Evolutionary conservation across 2,113 vertebrate species (phyloP), one percentile per base, ranked within the genome.

Genomic region (Ageneiosus marmoratus): DNA sequence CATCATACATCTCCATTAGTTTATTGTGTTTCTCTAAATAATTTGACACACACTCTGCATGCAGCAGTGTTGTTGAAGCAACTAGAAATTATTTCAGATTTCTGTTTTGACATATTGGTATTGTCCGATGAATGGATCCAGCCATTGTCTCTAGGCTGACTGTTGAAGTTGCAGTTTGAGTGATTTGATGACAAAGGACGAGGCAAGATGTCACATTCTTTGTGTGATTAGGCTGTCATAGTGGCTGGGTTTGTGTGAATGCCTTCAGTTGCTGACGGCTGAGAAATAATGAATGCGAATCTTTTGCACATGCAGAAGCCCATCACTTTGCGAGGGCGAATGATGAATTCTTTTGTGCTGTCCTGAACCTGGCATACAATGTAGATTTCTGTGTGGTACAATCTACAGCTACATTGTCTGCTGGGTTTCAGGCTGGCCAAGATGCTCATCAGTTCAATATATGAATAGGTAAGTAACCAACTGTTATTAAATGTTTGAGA

Each of bases 391-490:
- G 98, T 99, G 96, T 98, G 95, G 94, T 90, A 95, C 91, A 93
- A 95, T 93, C 94, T 98, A 99, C 98, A 99, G 98, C 98, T 99
- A 99, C 98, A 99, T 99, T 99, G 98, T 99, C 98, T 99, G 97
- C 98, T 99, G 98, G 98, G 98, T 99, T 99, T 99, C 98, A 95
- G 95, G 96, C 95, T 95, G 91, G 95, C 94, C 94, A 93, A 92
- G 86, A 88, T 72, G 22, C 32, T 8, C 34, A n/a, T 24, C 20
- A 5, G 0, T 63, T 75, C 24, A 60, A 27, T 20, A 76, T 41
- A 55, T n/a, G 22, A 34, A 69, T 86, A 84, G 89, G 91, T 92
- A 85, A 90, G 85, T 83, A 53, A 55, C 48, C 10, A 79, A 78
- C 9, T 48, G 22, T 37, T 41, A 55, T 79, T 46, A 50, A 55